Percentiles rank a stretch among this genome's conserved stretches.
Conservation (phyloP, 2,113 vertebrate species). For the Meriones unguiculatus region DNA sequence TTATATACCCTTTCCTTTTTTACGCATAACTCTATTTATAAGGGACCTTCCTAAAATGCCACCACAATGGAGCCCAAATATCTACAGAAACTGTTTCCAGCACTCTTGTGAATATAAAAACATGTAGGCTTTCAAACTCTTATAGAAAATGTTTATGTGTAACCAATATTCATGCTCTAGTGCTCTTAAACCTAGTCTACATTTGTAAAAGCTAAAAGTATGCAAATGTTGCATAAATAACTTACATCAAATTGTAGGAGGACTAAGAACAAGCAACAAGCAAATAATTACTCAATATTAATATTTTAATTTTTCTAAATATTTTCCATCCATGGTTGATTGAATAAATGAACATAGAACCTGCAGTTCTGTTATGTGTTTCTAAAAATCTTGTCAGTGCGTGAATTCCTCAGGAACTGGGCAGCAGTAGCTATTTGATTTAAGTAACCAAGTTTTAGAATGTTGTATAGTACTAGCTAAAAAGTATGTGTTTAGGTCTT, state of each 20-base stretch:
- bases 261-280: neutral
- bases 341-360: neutral
- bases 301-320: neutral
- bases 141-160: neutral
- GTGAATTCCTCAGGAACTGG: neutral
- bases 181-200: neutral
- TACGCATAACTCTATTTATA: neutral
- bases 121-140: neutral
- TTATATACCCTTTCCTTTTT: neutral
- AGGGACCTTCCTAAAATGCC: neutral
- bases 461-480: neutral
- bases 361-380: neutral
- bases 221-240: neutral
- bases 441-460: neutral
- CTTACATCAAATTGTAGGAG: neutral
- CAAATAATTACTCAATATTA: neutral
- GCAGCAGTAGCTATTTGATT: neutral
- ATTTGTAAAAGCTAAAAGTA: neutral
- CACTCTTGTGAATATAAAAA: neutral
- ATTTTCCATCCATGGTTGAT: neutral
- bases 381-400: neutral
- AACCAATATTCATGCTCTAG: no score
- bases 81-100: neutral
- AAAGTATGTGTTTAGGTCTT: neutral
- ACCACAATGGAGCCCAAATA: no score